A percentile compares a stretch with the other conserved stretches of the same genome.
phyloP scores from a whole-genome alignment of 2,113 vertebrate genomes.

The Morone saxatilis region DNA sequence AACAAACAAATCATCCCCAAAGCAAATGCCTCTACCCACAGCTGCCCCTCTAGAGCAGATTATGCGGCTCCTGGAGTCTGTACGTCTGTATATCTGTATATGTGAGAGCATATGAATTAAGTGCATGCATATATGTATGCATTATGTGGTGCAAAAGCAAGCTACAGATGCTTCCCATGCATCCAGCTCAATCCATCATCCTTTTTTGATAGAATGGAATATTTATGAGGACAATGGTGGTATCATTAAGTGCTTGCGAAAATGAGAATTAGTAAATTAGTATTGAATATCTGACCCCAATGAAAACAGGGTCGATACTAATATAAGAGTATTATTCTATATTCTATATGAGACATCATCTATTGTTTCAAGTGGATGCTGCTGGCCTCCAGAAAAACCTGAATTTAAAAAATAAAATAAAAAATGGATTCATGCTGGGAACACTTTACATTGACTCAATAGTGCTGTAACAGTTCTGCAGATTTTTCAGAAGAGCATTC shows the following conservation, averaged over 20 bases:
- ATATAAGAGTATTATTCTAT: not conserved
- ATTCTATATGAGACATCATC: not conserved
- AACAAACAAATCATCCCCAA: constrained; percentile 77
- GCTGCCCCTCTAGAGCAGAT: constrained; percentile 62
- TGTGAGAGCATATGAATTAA: constrained; percentile 13
- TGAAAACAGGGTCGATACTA: not conserved
- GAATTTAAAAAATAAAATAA: constrained; percentile 4
- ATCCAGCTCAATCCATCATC: constrained; percentile 25
- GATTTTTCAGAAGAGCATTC: constrained; percentile 17
- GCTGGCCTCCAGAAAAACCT: constrained; percentile 4
- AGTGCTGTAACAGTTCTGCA: constrained; percentile 20
- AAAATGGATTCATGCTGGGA: constrained; percentile 8
- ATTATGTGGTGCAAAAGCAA: not conserved
- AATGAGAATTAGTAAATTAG: not conserved
- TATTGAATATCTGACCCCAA: not conserved
- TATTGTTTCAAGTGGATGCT: constrained; percentile 1
- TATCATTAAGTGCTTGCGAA: not conserved
- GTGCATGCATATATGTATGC: not conserved
- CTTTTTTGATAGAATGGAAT: constrained; percentile 31
- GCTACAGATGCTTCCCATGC: constrained; percentile 4
- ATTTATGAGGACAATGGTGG: constrained; percentile 34
- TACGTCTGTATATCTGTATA: not conserved
- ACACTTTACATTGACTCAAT: constrained; percentile 14
- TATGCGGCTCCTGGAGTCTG: constrained; percentile 27
- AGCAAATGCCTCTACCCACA: constrained; percentile 76